Evolutionary conservation across 2,113 vertebrate species (phyloP).

Genomic region (Cairina moschata): DNA sequence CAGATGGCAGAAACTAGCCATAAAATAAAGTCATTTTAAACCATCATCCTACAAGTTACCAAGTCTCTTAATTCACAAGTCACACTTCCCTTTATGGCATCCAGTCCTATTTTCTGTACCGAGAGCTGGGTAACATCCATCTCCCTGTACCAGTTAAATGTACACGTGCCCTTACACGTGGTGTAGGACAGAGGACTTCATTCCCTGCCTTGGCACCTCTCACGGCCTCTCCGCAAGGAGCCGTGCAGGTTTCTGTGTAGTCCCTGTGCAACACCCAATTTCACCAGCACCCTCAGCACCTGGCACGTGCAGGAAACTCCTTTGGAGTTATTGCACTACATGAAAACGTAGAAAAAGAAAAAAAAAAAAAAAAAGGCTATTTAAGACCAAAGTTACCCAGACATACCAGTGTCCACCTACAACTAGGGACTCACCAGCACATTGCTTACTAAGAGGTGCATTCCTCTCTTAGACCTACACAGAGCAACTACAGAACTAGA

Average conservation of each 20-base stretch:
- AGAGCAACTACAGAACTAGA: not conserved
- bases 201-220: not conserved
- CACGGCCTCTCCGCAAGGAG: not conserved
- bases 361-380: too few relatives aligned
- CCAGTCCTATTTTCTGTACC: not conserved
- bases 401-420: accelerated
- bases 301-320: not conserved
- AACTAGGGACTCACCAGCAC: not conserved
- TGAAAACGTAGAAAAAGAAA: not conserved
- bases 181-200: not conserved
- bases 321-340: not conserved
- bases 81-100: conserved; percentile 41
- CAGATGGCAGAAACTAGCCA: conserved; percentile 68
- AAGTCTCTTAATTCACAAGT: conserved; percentile 73
- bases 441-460: not conserved
- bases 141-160: not conserved
- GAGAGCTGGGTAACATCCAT: not conserved
- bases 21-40: conserved; percentile 78
- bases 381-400: not conserved
- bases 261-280: accelerated
- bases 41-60: conserved; percentile 72
- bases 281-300: not conserved
- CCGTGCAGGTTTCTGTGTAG: accelerated
- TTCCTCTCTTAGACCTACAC: not conserved
- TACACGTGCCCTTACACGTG: not conserved